phyloP scores from a whole-genome alignment of 2,797 vertebrate genomes.

The Channa striata region DNA sequence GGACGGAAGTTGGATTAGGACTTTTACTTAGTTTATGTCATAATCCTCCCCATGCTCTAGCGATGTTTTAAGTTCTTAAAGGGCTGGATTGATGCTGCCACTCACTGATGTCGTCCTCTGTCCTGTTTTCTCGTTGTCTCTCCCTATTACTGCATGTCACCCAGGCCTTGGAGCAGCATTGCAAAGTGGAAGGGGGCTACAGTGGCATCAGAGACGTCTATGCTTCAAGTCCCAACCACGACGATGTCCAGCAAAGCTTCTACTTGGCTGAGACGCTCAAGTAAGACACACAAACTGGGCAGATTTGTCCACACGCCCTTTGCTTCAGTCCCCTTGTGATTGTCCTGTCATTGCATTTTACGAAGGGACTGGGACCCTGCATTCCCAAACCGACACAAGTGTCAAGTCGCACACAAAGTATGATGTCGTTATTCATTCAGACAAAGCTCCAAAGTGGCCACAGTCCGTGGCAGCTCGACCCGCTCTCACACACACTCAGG shows the following conservation, averaged over 20 bases:
- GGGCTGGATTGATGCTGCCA: slow-evolving; percentile 4
- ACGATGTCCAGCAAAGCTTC: slow-evolving; percentile 99
- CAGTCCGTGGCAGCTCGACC: slow-evolving; percentile 9
- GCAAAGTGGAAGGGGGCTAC: slow-evolving; percentile 93
- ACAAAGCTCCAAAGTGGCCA: slow-evolving; percentile 17
- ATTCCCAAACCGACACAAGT: slow-evolving; percentile 25
- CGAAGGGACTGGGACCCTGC: slow-evolving; percentile 5
- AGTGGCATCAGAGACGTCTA: slow-evolving; percentile 96
- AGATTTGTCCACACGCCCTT: not conserved
- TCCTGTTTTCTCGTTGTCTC: not conserved
- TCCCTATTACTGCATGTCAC: slow-evolving; percentile 7
- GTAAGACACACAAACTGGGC: slow-evolving; percentile 82
- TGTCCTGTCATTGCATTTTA: slow-evolving; percentile 39
- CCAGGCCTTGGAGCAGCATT: slow-evolving; percentile 95
- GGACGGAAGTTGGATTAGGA: slow-evolving; percentile 1
- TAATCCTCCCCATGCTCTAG: not conserved
- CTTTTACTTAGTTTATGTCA: slow-evolving; percentile 25
- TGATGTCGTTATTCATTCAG: slow-evolving; percentile 14
- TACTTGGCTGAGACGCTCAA: slow-evolving; percentile 98
- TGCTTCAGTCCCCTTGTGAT: slow-evolving; percentile 22
- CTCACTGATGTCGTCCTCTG: slow-evolving; percentile 7
- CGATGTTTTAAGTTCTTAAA: slow-evolving; percentile 24
- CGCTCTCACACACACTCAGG: not conserved
- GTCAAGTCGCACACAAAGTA: slow-evolving; percentile 13
- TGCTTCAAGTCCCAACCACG: slow-evolving; percentile 85